These are phyloP conservation scores for Cheilosia variabilis DNA, from an alignment of 2,888 invertebrate genomes.

Conservation along the genomic window DNA sequence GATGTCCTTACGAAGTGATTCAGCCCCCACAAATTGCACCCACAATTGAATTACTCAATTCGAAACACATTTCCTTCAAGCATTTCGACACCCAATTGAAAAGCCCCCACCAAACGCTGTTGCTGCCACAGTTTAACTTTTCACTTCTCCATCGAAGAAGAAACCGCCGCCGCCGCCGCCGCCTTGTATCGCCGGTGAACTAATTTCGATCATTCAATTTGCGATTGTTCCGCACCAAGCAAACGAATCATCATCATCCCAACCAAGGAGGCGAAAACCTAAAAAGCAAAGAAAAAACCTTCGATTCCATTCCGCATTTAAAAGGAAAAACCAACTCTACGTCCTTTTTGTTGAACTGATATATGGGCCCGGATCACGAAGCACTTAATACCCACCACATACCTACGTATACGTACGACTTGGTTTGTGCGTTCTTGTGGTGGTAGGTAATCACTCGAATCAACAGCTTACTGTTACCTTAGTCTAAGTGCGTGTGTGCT, in stretches of 20 bases:
- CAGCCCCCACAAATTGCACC: constrained; percentile 44
- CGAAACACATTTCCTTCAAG: constrained; percentile 60
- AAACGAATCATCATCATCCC: constrained; percentile 31
- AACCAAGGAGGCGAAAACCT: constrained; percentile 13
- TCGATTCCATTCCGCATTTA: constrained; percentile 50
- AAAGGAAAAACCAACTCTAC: constrained; percentile 55
- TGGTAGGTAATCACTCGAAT: constrained; percentile 55
- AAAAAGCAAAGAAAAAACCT: constrained; percentile 25
- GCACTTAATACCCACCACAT: constrained; percentile 56
- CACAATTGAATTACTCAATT: constrained; percentile 69
- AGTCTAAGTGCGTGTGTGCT: neutral
- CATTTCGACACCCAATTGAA: constrained; percentile 69
- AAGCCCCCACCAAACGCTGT: constrained; percentile 5
- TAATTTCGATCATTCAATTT: constrained; percentile 71
- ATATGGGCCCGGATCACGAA: constrained; percentile 67
- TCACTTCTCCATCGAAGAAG: neutral
- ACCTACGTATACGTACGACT: constrained; percentile 17
- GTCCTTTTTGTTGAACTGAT: constrained; percentile 57
- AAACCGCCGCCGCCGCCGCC: neutral
- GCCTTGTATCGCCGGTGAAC: constrained; percentile 38
- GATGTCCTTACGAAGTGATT: constrained; percentile 28
- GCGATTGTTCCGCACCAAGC: constrained; percentile 50
- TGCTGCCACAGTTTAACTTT: constrained; percentile 16
- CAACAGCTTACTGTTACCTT: constrained; percentile 58
- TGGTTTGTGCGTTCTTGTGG: constrained; percentile 56